Evolutionary conservation across 2,113 vertebrate species (phyloP), one percentile per base, ranked within the genome.

Genomic region (Hippocampus zosterae): DNA sequence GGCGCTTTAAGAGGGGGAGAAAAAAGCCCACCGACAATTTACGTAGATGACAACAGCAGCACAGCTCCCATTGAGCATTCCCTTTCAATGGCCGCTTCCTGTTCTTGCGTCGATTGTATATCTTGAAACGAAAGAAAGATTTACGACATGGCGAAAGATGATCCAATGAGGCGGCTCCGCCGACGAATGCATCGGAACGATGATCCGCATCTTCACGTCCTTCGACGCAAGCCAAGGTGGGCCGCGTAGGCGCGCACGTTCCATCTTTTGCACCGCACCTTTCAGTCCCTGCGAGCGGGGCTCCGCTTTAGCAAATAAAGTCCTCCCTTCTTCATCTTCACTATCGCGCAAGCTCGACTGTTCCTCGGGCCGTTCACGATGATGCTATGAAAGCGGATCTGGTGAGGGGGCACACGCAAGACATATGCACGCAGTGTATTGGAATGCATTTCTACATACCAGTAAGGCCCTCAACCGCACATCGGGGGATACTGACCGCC

Each of bases 351-450:
- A 9, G 7, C 11, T 66, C 25, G 66, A 18, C 73, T 68, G 65
- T 67, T 70, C 68, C 62, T 77, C 72, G 56, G 63, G 61, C 64
- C 46, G 40, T 71, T 60, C 64, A 29, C 11, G 65, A 66, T 56
- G 63, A 81, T 88, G 89, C 90, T 92, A 91, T 89, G 87, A 91
- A 82, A 82, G 86, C 44, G 87, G 84, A 77, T 79, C 80, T 37
- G 69, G 65, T 63, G 73, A 88, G 91, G n/a, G n/a, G n/a, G n/a
- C n/a, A n/a, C n/a, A 25, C 16, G 19, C 53, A 8, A 68, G 23
- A 59, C 23, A 18, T 3, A 59, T 52, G 18, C 9, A 19, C 15
- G 2, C 21, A 40, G 6, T n/a, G 8, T 21, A 53, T 56, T 12
- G 1, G 53, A 23, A 21, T 52, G 0, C 5, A 37, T 6, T 5